phyloP scores from a whole-genome alignment of 2,113 vertebrate genomes.

The Neogale vison region DNA sequence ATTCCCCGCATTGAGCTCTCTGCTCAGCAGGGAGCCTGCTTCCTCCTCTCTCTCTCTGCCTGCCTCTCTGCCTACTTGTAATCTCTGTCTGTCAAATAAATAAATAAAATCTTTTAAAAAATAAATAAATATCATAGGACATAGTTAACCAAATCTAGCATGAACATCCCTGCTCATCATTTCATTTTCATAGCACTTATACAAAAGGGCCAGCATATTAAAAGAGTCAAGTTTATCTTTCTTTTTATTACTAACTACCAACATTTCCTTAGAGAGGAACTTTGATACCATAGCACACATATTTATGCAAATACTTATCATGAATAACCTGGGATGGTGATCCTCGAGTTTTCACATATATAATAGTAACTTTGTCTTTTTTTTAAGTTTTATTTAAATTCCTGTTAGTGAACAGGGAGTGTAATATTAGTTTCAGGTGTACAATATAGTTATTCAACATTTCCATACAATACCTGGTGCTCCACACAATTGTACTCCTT shows the following conservation, averaged over 20 bases:
- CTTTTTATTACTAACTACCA: neutral
- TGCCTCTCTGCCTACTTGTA: too few species aligned
- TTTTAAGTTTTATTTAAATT: neutral
- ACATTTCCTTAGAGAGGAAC: neutral
- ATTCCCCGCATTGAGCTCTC: too few species aligned
- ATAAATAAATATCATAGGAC: neutral
- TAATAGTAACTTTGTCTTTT: neutral
- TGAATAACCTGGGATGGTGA: neutral
- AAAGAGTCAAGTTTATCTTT: neutral
- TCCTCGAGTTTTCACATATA: neutral
- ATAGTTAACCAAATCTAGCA: neutral
- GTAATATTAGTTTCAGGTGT: neutral
- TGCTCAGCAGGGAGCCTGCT: too few species aligned
- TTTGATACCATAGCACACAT: neutral
- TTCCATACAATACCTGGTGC: neutral
- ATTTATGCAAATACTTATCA: neutral
- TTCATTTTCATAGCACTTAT: neutral
- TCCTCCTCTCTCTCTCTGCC: too few species aligned
- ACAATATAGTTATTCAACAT: neutral
- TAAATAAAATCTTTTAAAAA: too few species aligned
- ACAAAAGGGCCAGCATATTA: neutral
- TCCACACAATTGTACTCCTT: neutral
- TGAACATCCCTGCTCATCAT: neutral
- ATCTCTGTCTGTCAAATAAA: too few species aligned
- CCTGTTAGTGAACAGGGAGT: neutral